A percentile compares a stretch with the other conserved stretches of the same genome.
phyloP scores from a whole-genome alignment of 2,113 vertebrate genomes.

The Daboia siamensis region DNA sequence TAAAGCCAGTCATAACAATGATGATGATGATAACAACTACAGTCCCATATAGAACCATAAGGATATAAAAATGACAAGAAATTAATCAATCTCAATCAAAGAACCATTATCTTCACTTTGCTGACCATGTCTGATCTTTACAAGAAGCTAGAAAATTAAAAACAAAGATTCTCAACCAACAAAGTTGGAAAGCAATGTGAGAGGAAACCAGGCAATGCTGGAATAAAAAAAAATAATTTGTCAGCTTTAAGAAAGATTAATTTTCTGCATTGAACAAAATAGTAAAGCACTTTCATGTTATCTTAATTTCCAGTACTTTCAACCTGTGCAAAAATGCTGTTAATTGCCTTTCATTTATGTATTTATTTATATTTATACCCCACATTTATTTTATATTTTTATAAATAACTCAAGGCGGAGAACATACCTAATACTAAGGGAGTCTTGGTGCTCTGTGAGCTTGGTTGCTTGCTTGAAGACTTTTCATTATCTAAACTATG shows the following conservation, averaged over 20 bases:
- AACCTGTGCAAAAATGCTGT: not conserved
- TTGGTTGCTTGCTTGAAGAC: not conserved
- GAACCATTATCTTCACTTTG: not conserved
- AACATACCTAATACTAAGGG: not conserved
- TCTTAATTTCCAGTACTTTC: not conserved
- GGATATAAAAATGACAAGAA: not conserved
- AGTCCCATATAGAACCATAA: not conserved
- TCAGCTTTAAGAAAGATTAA: not conserved
- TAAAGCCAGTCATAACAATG: not conserved
- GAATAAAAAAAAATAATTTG: not conserved
- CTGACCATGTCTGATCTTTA: not conserved
- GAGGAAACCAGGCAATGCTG: not conserved
- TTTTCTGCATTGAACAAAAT: not conserved
- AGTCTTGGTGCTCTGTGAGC: not conserved
- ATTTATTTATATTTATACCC: not conserved
- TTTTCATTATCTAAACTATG: not conserved
- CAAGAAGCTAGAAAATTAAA: not conserved
- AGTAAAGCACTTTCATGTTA: not conserved
- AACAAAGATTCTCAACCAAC: not conserved
- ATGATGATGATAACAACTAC: not conserved
- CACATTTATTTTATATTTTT: not conserved
- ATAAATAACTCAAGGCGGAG: not conserved
- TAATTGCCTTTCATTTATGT: not conserved
- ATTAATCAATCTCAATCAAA: not conserved
- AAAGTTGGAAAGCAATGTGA: not conserved